phyloP scores from a whole-genome alignment of 2,113 vertebrate genomes.

The Gallinago undulata region DNA sequence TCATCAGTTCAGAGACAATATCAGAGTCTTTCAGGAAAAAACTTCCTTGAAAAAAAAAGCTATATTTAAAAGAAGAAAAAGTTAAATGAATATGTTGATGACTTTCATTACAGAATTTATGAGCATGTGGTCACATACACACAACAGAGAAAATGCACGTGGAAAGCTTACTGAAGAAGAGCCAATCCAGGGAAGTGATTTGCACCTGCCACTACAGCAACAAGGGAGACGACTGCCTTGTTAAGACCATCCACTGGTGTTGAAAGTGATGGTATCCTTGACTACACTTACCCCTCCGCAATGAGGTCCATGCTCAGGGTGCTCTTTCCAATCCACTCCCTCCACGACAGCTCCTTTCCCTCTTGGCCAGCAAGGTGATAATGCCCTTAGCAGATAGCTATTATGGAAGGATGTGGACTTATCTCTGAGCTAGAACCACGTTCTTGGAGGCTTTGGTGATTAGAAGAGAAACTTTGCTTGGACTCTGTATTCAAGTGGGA shows the following conservation, averaged over 20 bases:
- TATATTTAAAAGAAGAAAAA: not conserved
- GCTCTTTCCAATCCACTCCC: not conserved
- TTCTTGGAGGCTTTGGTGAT: not conserved
- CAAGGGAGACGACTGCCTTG: not conserved
- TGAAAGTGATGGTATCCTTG: not conserved
- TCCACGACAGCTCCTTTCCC: not conserved
- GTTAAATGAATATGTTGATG: not conserved
- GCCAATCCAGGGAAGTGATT: not conserved
- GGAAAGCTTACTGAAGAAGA: not conserved
- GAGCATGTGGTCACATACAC: not conserved
- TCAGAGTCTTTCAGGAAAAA: not conserved
- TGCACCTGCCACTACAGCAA: not conserved
- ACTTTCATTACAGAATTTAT: not conserved
- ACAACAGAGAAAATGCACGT: not conserved
- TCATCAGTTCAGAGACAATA: not conserved
- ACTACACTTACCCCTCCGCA: fast-evolving
- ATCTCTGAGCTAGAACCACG: not conserved
- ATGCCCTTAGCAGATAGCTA: not conserved
- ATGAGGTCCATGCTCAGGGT: fast-evolving
- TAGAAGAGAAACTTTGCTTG: slow-evolving; percentile 53
- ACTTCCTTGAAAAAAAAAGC: not conserved
- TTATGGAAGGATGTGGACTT: not conserved
- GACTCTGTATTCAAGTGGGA: slow-evolving; percentile 5
- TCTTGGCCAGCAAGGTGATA: not conserved
- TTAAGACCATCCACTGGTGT: not conserved